Conservation (phyloP, 64 coral and sea anemone species). For the Stichodactyla helianthus region DNA sequence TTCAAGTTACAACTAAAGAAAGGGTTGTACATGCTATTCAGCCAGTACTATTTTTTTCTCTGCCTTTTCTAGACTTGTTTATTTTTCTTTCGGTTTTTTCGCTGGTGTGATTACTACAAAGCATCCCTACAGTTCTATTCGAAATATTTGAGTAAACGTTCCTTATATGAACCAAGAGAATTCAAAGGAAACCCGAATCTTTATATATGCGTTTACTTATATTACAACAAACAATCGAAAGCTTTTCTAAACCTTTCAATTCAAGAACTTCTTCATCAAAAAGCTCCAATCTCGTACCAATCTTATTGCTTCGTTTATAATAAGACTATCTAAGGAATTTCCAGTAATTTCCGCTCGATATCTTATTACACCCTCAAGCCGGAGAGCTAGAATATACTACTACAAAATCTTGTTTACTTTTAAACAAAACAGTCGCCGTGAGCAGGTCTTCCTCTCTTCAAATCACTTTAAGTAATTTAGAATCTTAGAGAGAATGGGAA, state of each 20-base stretch:
- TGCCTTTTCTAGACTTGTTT: not conserved
- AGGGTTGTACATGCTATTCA: no score
- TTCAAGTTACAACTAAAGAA: no score
- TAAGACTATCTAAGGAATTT: not conserved
- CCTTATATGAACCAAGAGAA: no score
- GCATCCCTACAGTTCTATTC: not conserved
- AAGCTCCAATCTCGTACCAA: no score
- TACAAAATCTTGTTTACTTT: constrained; percentile 11
- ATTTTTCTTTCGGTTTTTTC: not conserved
- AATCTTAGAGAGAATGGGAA: not conserved
- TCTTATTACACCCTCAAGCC: not conserved
- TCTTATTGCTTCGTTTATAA: no score
- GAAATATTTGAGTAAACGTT: not conserved
- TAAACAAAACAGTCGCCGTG: not conserved
- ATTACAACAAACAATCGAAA: not conserved
- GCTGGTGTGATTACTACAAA: not conserved
- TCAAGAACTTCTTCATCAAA: no score
- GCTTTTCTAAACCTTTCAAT: not conserved
- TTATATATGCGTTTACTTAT: not conserved
- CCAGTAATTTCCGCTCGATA: not conserved
- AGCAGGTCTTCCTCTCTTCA: not conserved
- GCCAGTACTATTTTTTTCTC: no score
- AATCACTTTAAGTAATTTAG: not conserved
- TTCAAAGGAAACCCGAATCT: no score
- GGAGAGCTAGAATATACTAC: not conserved